Conservation (phyloP, 1,140 invertebrate genomes). For the Drosophila yakuba region DNA sequence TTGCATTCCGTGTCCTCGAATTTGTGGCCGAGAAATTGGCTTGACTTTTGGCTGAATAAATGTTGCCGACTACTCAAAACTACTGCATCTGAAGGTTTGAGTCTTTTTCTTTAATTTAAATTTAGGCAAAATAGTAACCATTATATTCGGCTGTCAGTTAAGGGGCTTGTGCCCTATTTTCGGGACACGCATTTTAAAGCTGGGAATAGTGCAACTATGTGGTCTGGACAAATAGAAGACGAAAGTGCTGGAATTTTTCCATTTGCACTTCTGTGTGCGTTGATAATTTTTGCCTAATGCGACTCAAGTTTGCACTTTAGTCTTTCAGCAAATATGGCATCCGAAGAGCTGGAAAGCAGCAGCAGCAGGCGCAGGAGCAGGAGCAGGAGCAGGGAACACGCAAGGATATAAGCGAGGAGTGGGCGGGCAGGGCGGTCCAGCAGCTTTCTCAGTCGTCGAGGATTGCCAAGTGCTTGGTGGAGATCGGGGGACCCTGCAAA, state of each 20-base stretch:
- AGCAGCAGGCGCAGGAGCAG: too few relatives aligned
- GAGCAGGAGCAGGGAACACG: background rate
- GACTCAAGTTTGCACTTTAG: constrained; percentile 78
- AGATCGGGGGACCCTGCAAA: constrained; percentile 28
- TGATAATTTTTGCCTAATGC: constrained; percentile 79
- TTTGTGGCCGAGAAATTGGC: background rate
- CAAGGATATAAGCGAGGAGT: background rate
- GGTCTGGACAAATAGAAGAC: constrained; percentile 14
- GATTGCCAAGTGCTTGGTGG: background rate
- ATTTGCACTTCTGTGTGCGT: constrained; percentile 36
- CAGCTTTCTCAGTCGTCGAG: constrained; percentile 1
- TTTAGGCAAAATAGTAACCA: background rate
- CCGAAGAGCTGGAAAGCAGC: constrained; percentile 5
- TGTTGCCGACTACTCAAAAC: background rate
- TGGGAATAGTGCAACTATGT: background rate
- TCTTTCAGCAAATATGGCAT: constrained; percentile 75
- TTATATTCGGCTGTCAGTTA: background rate
- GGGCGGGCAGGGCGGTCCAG: constrained; percentile 5
- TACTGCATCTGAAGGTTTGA: too few relatives aligned
- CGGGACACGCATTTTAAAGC: background rate
- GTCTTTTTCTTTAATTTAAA: too few relatives aligned
- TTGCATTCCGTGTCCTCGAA: background rate
- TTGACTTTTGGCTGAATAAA: background rate
- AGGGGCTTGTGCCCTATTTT: background rate
- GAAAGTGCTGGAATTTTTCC: constrained; percentile 21